A percentile compares a stretch with the other conserved stretches of the same genome.
phyloP scores from a whole-genome alignment of 1,140 invertebrate genomes.

The Sycophaga agraensis region DNA sequence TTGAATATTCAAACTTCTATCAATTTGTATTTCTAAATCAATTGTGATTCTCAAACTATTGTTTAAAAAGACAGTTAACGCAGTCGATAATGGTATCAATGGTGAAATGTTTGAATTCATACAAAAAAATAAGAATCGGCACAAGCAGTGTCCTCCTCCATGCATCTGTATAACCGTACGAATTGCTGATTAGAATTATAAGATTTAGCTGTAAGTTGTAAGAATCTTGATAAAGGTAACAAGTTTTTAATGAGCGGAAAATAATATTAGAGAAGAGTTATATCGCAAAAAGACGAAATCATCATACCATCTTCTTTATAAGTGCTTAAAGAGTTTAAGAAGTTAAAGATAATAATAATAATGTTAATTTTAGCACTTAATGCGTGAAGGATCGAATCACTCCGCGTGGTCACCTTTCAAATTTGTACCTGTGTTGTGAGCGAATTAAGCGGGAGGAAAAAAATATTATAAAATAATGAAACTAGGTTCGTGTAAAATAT shows the following conservation, averaged over 20 bases:
- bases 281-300: constrained; percentile 18
- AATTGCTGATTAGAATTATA: constrained; percentile 26
- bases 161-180: constrained; percentile 3
- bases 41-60: too few species aligned
- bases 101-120: too few species aligned
- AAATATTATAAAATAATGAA: constrained; percentile 15
- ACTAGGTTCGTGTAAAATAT: not conserved
- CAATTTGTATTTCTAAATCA: too few species aligned
- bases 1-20: too few species aligned
- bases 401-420: constrained; percentile 23
- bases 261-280: constrained; percentile 19
- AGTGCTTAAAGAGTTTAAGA: constrained; percentile 21
- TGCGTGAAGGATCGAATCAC: constrained; percentile 7
- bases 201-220: constrained; percentile 18
- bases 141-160: not conserved
- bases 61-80: not conserved
- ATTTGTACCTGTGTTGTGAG: constrained; percentile 44
- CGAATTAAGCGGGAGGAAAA: constrained; percentile 29
- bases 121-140: not conserved
- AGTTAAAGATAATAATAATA: too few species aligned
- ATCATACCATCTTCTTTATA: constrained; percentile 22
- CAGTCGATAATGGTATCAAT: not conserved
- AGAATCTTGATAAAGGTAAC: constrained; percentile 20
- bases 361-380: constrained; percentile 28
- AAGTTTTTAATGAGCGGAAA: constrained; percentile 9